Evolutionary conservation across 2,888 invertebrate species (phyloP).

Genomic region (Mongoloraphidia duomilia): DNA sequence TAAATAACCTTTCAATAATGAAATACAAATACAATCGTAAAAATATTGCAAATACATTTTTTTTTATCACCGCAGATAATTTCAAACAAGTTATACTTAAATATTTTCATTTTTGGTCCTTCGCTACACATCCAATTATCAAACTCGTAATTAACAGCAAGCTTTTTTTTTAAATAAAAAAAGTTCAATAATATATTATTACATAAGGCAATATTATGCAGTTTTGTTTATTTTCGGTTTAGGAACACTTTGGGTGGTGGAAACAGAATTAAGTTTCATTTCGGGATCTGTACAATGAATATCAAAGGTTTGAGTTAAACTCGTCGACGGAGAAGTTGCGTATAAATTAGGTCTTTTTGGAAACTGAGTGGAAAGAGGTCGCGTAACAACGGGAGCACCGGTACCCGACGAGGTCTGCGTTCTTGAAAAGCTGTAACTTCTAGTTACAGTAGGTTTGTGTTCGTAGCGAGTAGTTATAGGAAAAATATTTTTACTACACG

Average conservation of each 20-base stretch:
- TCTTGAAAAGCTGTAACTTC: background rate
- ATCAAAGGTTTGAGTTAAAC: background rate
- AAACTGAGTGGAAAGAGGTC: background rate
- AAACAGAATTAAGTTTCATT: background rate
- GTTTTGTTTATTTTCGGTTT: constrained; percentile 1
- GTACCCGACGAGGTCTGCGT: background rate
- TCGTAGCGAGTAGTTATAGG: constrained; percentile 32
- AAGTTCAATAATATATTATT: background rate
- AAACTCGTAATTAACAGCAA: too few species aligned
- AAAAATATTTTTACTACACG: constrained; percentile 43
- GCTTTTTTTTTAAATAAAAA: background rate
- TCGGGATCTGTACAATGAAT: background rate
- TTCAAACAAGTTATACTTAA: too few species aligned
- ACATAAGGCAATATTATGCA: constrained; percentile 3
- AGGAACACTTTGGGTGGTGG: constrained; percentile 5
- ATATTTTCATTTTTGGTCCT: too few species aligned
- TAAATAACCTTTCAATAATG: too few species aligned
- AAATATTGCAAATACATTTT: too few species aligned
- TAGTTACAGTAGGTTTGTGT: background rate
- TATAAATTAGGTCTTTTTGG: background rate
- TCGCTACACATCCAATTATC: too few species aligned
- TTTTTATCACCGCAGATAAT: too few species aligned
- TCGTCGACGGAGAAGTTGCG: background rate
- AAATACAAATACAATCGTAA: too few species aligned
- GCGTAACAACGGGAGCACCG: constrained; percentile 4